Evolutionary conservation across 2,797 vertebrate genomes (phyloP).

Genomic region (Sebastes hopkinsi): DNA sequence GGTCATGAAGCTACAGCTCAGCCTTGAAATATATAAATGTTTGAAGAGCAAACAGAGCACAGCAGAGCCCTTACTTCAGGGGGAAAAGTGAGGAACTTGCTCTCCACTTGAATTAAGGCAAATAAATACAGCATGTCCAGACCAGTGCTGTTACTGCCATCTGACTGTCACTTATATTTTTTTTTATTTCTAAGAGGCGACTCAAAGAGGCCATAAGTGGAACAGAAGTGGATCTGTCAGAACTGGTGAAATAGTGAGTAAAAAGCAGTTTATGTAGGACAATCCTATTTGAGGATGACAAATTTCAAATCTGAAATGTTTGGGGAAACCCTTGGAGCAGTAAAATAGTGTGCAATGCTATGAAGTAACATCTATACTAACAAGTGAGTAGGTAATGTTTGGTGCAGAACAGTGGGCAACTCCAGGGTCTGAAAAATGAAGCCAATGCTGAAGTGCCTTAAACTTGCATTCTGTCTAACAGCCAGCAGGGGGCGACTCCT

Average conservation of each 20-base stretch:
- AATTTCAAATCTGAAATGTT: neutral
- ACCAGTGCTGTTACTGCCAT: neutral
- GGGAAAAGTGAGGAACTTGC: neutral
- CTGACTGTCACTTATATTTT: neutral
- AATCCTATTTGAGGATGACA: neutral
- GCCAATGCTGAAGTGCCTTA: no score
- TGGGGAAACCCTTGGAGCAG: neutral
- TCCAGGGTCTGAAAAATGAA: no score
- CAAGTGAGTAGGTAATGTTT: neutral
- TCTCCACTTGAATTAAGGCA: constrained; percentile 9
- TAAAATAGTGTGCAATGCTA: neutral
- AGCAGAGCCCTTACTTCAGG: neutral
- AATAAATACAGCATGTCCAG: neutral
- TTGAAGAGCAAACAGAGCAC: constrained; percentile 32
- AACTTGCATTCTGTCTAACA: no score
- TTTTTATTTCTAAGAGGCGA: neutral
- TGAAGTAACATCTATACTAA: neutral
- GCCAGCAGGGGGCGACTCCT: no score
- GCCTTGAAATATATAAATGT: constrained; percentile 23
- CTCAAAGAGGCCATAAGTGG: neutral
- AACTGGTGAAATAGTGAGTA: neutral
- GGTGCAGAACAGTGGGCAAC: neutral
- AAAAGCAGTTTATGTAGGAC: neutral
- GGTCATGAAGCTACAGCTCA: constrained; percentile 12
- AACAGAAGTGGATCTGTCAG: neutral